Evolutionary conservation across 2,797 vertebrate genomes (phyloP).

Genomic region (Momotus momota): DNA sequence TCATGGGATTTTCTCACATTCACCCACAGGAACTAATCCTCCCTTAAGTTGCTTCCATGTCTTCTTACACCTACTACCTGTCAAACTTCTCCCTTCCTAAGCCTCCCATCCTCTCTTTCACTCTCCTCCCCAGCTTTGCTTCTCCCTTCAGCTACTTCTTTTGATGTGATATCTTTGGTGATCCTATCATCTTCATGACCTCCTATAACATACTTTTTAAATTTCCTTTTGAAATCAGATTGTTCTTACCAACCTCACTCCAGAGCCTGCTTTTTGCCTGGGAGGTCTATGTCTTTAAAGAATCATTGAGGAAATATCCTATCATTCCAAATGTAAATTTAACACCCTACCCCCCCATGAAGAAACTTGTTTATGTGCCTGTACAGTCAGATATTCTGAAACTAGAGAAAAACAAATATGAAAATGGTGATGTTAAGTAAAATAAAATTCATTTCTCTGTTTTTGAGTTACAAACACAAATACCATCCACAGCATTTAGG

Average conservation of each 20-base stretch:
- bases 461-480: background rate
- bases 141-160: background rate
- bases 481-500: background rate
- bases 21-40: background rate
- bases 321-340: background rate
- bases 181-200: background rate
- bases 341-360: background rate
- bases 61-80: background rate
- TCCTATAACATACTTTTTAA: background rate
- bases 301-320: background rate
- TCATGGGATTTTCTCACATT: background rate
- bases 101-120: background rate
- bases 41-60: background rate
- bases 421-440: background rate
- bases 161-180: background rate
- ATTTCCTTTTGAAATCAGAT: background rate
- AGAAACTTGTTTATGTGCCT: background rate
- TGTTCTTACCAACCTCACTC: background rate
- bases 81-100: background rate
- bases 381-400: background rate
- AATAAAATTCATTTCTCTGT: background rate
- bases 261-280: background rate
- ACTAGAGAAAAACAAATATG: background rate
- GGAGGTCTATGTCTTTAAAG: background rate
- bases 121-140: background rate